Evolutionary conservation across 2,888 invertebrate species (phyloP), one percentile per base, ranked within the genome.

Genomic region (Fissipunctia ypsillon): DNA sequence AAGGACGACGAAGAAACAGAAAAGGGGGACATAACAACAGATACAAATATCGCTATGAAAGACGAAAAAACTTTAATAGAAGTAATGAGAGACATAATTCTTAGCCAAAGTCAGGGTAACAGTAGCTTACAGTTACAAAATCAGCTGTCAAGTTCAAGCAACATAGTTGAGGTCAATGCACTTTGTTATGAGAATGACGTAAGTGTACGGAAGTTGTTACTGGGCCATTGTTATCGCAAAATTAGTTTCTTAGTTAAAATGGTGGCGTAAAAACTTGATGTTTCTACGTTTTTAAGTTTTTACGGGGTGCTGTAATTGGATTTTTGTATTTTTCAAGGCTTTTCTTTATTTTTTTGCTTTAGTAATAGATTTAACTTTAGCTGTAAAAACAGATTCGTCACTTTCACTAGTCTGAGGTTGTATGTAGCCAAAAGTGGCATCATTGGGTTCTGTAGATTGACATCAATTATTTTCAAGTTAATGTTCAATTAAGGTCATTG

Each of bases 161-260:
- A 67, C 69, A 77, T 16, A 54, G 77, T 67, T 54, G 28, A 76
- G 85, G 57, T 78, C 75, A 69, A 60, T 19, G 78, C 6, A 61
- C 83, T 75, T 25, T 66, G 10, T 80, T 64, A 52, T 65, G 52
- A 75, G 60, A 59, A 54, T 83, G 82, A 83, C 83, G 83, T 78
- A 73, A 83, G 60, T 56, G 52, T 31, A 41, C 69, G 76, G 78
- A 74, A 87, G 81, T 78, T 67, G 74, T 85, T 84, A 79, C 80
- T 64, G 35, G 31, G 56, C 71, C 68, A 81, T 86, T 87, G 85
- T 87, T 85, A 76, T 79, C 78, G 81, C 83, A 31, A 81, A 86
- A 86, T 85, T 81, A 80, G 85, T 79, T 83, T 80, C 75, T 68
- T 64, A 77, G 81, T 74, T 69, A 78, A 70, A 79, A 77, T 35